A percentile compares a stretch with the other conserved stretches of the same genome.
phyloP scores from a whole-genome alignment of 2,797 vertebrate genomes.

The Eulemur coronatus region DNA sequence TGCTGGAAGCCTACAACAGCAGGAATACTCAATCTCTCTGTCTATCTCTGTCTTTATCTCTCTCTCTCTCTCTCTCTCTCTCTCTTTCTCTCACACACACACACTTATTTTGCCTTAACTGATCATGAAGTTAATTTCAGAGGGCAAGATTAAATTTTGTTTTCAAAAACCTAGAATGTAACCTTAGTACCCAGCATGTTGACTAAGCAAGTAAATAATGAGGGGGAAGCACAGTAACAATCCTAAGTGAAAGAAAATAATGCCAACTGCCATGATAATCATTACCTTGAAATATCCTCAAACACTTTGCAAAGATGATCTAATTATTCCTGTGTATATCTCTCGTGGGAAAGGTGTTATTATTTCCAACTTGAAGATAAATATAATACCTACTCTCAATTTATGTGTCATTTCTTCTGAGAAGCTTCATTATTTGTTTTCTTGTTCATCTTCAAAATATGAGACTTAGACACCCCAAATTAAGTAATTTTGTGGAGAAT shows the following conservation, averaged over 20 bases:
- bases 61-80: background rate
- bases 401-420: slow-evolving; percentile 36
- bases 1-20: background rate
- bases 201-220: slow-evolving; percentile 29
- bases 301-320: background rate
- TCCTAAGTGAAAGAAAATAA: background rate
- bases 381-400: background rate
- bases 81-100: background rate
- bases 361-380: slow-evolving; percentile 55
- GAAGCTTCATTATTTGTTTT: slow-evolving; percentile 51
- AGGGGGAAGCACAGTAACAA: slow-evolving; percentile 4
- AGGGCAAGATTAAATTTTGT: slow-evolving; percentile 19
- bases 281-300: slow-evolving; percentile 49
- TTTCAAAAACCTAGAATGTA: slow-evolving; percentile 3
- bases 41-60: background rate
- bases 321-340: slow-evolving; percentile 6
- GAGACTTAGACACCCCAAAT: background rate
- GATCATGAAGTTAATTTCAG: slow-evolving; percentile 27
- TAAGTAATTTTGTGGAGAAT: background rate
- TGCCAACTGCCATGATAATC: background rate
- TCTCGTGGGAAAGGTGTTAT: slow-evolving; percentile 47
- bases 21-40: background rate
- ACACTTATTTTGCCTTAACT: background rate
- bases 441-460: slow-evolving; percentile 14
- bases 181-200: background rate